Conservation (phyloP, 2,888 invertebrate species). For the Acanthosepion lycidas region DNA sequence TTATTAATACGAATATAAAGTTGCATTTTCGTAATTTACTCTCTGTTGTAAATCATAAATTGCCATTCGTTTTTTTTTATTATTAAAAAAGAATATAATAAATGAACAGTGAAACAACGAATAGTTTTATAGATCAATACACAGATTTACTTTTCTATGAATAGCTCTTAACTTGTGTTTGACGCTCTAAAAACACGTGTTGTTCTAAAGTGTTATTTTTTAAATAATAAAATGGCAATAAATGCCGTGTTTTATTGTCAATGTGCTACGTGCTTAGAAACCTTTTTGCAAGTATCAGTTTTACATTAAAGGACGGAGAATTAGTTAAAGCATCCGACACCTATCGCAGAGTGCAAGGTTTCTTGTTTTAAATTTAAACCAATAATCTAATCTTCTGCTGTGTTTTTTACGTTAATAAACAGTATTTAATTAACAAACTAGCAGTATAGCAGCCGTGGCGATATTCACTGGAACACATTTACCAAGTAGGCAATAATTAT, state of each 20-base stretch:
- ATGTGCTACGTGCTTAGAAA: not conserved
- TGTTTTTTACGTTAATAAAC: not conserved
- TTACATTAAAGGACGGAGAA: not conserved
- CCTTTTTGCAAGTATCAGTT: not conserved
- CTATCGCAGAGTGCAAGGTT: not conserved
- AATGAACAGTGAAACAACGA: no score
- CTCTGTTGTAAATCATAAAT: no score
- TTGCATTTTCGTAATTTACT: no score
- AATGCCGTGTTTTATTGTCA: not conserved
- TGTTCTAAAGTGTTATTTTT: not conserved
- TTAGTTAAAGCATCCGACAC: not conserved
- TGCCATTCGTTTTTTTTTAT: no score
- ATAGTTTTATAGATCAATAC: not conserved
- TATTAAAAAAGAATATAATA: no score
- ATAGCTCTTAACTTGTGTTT: not conserved
- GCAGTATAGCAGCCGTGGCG: no score
- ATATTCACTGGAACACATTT: no score
- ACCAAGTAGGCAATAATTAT: no score
- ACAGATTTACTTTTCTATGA: not conserved
- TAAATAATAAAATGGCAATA: not conserved
- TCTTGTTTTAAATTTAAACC: not conserved
- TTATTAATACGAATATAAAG: no score
- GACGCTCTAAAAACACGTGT: not conserved
- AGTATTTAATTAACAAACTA: not conserved
- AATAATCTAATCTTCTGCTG: not conserved